Evolutionary conservation across 2,888 invertebrate species (phyloP).

Genomic region (Fragum whitleyi): DNA sequence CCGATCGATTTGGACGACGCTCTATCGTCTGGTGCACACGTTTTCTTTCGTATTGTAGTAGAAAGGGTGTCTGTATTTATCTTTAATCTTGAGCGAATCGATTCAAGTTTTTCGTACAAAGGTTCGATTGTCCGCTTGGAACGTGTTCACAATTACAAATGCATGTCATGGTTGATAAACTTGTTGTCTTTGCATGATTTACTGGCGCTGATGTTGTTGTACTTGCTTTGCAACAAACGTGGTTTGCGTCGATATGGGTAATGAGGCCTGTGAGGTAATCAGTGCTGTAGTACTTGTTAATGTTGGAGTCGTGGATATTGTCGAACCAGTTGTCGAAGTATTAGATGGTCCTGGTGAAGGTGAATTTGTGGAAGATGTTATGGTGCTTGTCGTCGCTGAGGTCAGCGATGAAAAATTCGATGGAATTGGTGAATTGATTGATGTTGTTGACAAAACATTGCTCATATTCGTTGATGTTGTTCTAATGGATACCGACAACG

Average conservation of each 20-base stretch:
- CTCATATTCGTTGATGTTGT: no score
- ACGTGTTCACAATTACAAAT: not conserved
- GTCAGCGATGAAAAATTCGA: no score
- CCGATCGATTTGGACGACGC: not conserved
- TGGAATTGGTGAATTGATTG: no score
- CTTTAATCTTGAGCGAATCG: not conserved
- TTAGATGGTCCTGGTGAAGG: no score
- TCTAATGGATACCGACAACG: no score
- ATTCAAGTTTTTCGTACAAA: not conserved
- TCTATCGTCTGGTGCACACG: not conserved
- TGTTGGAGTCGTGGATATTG: not conserved
- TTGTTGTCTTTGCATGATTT: not conserved
- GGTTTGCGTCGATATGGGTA: not conserved
- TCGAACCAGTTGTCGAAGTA: not conserved
- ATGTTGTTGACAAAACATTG: no score
- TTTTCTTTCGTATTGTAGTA: not conserved
- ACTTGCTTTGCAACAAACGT: not conserved
- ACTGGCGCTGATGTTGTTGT: not conserved
- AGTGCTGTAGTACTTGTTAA: not conserved
- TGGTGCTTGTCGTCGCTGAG: no score
- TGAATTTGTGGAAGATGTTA: no score
- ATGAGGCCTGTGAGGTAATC: not conserved
- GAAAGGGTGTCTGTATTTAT: not conserved
- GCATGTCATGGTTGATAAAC: not conserved
- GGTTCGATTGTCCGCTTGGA: not conserved